A percentile compares a stretch with the other conserved stretches of the same genome.
These are phyloP conservation scores for Tanytarsus gracilentus DNA, from an alignment of 2,888 invertebrate species.

Conservation along the genomic window DNA sequence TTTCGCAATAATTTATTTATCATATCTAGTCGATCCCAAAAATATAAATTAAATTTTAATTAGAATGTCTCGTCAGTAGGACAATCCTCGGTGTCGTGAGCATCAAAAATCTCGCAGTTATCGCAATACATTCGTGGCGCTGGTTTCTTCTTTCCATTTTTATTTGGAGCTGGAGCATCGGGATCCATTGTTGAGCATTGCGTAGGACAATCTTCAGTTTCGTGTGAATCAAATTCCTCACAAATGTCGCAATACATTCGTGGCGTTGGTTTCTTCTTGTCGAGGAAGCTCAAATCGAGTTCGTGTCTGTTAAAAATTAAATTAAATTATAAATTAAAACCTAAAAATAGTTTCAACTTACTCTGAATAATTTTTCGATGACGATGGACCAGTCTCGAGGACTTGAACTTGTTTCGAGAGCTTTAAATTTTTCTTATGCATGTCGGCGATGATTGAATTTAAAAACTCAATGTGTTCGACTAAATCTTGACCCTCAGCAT, in stretches of 20 bases:
- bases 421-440: conserved; percentile 86
- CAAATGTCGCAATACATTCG: conserved; percentile 96
- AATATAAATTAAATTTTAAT: not conserved
- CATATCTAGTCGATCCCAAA: not conserved
- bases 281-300: conserved; percentile 30
- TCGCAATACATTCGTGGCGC: conserved; percentile 77
- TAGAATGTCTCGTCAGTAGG: conserved; percentile 24
- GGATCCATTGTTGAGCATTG: conserved; percentile 51
- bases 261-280: conserved; percentile 51
- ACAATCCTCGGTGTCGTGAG: conserved; percentile 28
- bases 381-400: conserved; percentile 50
- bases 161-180: conserved; percentile 46
- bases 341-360: not conserved
- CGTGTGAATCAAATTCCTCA: conserved; percentile 91
- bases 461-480: conserved; percentile 74
- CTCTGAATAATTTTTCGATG: conserved; percentile 33
- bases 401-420: conserved; percentile 69
- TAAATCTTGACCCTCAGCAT: conserved; percentile 50
- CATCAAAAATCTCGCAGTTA: conserved; percentile 65
- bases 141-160: conserved; percentile 38
- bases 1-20: not conserved
- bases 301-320: conserved; percentile 30
- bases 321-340: not conserved
- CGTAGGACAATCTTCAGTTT: conserved; percentile 92
- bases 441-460: conserved; percentile 93